Base-by-base conservation (phyloP, 2,888 invertebrate genomes). In the Lochmaea crataegi region DNA sequence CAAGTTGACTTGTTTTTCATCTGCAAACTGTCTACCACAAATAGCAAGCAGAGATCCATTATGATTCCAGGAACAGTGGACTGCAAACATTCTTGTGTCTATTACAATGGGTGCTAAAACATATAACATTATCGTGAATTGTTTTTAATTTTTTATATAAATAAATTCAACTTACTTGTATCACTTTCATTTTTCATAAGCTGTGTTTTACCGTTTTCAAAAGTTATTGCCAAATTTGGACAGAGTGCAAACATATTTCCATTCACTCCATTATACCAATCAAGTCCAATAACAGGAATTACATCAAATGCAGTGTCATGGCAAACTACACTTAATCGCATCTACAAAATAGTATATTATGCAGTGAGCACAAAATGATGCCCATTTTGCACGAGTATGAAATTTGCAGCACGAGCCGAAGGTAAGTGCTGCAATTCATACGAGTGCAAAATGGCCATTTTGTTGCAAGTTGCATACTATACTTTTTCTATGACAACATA, bases 31-130 rank as follows among this genome's bases (percentile, higher is more conserved):
- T 69, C 88, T 86, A 1, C 98, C 98, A 18, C 96, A 94, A 6
- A 96, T 92, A 0, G 98, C 98, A 61, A 99, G 84, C 3, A 98
- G 90, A 14, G 93, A 93, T 0, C 98, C 99, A 82, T 94, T 94
- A 82, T 96, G 96, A 85, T 97, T 98, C 99, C 99, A 99, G 79
- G 92, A 91, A 70, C 95, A 94, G 83, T 93, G 93, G 56, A 94
- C 92, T 9, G 94, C 91, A 32, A 90, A 89, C 91, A 98, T 94
- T 51, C 93, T 92, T 0, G 95, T 94, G 81, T 97, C 94, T 32
- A 98, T 88, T 60, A 95, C 88, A 9, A 96, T 89, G 10, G 97
- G 96, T 84, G 91, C 96, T 96, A 85, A 56, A 88, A 88, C 16
- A 69, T 67, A 61, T 56, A 9, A n/a, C 18, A 18, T 9, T 18